Evolutionary conservation across 2,113 vertebrate species (phyloP).

Genomic region (Leuciscus idus): DNA sequence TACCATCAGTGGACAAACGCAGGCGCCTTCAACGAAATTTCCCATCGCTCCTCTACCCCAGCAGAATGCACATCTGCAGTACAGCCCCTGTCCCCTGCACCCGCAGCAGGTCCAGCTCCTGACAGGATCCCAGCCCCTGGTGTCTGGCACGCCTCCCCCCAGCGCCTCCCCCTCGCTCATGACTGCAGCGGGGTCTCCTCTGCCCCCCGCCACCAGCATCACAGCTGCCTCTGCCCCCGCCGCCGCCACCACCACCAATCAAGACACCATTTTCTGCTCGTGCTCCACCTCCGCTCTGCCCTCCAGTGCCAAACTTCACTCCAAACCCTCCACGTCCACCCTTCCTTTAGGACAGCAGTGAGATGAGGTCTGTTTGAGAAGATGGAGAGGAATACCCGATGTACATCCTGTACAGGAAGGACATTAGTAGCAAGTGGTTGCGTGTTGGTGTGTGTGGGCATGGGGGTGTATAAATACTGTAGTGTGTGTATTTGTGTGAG

Average conservation of each 20-base stretch:
- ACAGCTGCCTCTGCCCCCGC: slow-evolving; percentile 55
- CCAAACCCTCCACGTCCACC: slow-evolving; percentile 68
- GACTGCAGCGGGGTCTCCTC: neutral
- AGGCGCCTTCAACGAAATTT: slow-evolving; percentile 67
- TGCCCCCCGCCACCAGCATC: slow-evolving; percentile 61
- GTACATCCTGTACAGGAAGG: slow-evolving; percentile 64
- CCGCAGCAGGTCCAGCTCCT: slow-evolving; percentile 71
- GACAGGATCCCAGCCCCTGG: slow-evolving; percentile 65
- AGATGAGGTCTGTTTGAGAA: slow-evolving; percentile 2
- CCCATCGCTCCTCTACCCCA: slow-evolving; percentile 69
- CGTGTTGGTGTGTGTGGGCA: slow-evolving; percentile 59
- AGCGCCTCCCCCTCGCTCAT: neutral
- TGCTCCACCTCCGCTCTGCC: slow-evolving; percentile 72
- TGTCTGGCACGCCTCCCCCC: slow-evolving; percentile 20
- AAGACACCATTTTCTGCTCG: slow-evolving; percentile 57
- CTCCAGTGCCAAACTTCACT: slow-evolving; percentile 76
- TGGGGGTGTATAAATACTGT: slow-evolving; percentile 71
- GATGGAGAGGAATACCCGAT: slow-evolving; percentile 38
- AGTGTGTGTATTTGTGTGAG: slow-evolving; percentile 63
- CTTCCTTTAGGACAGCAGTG: slow-evolving; percentile 76
- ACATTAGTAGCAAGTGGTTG: slow-evolving; percentile 56
- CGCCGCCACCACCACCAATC: slow-evolving; percentile 4
- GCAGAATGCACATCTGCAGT: slow-evolving; percentile 72
- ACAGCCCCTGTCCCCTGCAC: slow-evolving; percentile 64
- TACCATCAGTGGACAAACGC: slow-evolving; percentile 62